Base-by-base conservation (phyloP, 1,140 invertebrate species). In the Drosophila pandora region DNA sequence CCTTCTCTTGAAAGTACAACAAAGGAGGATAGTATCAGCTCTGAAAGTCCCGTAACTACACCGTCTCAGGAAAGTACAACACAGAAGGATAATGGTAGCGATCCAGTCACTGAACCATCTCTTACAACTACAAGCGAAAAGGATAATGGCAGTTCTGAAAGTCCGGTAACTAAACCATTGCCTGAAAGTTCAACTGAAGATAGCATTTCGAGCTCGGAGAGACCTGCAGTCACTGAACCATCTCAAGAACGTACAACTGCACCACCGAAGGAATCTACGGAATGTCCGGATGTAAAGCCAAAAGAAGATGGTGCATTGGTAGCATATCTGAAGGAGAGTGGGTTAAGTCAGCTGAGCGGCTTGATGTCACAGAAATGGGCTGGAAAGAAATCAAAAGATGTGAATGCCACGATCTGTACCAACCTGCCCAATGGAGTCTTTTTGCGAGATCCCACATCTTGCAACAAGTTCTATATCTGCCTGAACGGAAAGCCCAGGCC, bases 401-500 rank as follows among this genome's bases (percentile, higher is more conserved):
- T 47, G 43, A 22, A 47, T 10, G 17, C 9, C 17, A 47, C 43
- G 3, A 1, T 10, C 8, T 69, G 65, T 13, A 37, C 10, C 1
- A 13, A 22, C 1, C 43, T 77, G n/a, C 59, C 67, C 6, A 76
- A 79, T 41, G 80, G 80, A 9, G 37, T 30, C 0, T 76, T 69
- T 13, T 10, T 84, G 0, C 62, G 80, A 6, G 67, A 80, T 17
- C 3, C 30, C 0, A 12, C 63, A 12, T 64, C 45, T 0, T 84
- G 80, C 48, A 48, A 17, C 8, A 73, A 70, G 13, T 84, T 69
- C n/a, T 84, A 69, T 17, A 56, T 80, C 2, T 84, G 81, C 23
- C 7, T 45, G 0, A 67, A 85, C 37, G 76, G 57, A 1, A 30
- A 21, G 10, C 49, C 81, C 2, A 54, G 76, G 49, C 41, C 59